phyloP scores from a whole-genome alignment of 1,140 invertebrate genomes.

The Caenorhabditis brenneri region DNA sequence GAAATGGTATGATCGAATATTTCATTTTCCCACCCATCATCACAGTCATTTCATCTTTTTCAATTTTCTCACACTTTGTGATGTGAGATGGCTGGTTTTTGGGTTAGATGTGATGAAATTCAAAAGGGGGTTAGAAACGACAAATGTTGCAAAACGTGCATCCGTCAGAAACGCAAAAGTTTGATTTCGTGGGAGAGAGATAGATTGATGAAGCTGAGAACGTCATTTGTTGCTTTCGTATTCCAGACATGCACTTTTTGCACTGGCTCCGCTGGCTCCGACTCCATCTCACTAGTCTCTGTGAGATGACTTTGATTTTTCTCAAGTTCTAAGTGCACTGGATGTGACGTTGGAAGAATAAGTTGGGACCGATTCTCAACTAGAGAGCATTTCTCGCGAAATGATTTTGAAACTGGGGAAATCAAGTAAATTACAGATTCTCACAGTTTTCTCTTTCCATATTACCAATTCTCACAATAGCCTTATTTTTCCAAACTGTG shows the following conservation, averaged over 20 bases:
- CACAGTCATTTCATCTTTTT: too few species aligned
- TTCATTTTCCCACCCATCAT: neutral
- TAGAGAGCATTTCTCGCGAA: too few species aligned
- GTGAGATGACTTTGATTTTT: neutral
- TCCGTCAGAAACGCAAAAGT: neutral
- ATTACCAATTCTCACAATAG: neutral
- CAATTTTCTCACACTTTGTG: too few species aligned
- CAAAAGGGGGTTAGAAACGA: neutral
- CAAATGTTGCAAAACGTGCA: neutral
- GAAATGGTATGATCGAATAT: neutral
- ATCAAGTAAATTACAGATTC: too few species aligned
- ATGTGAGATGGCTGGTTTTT: too few species aligned
- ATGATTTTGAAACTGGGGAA: too few species aligned
- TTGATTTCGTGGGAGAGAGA: neutral
- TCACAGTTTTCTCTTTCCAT: neutral
- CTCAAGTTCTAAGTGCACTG: neutral
- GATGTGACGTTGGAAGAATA: neutral
- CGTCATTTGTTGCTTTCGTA: slow-evolving; percentile 30
- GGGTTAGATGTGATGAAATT: neutral
- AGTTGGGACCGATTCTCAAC: neutral
- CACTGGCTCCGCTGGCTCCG: neutral
- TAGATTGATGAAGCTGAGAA: slow-evolving; percentile 9
- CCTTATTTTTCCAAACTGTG: neutral
- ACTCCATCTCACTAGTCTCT: neutral
- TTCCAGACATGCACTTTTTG: slow-evolving; percentile 31